Evolutionary conservation across 2,113 vertebrate species (phyloP), one percentile per base, ranked within the genome.

Genomic region (Colaptes auratus): DNA sequence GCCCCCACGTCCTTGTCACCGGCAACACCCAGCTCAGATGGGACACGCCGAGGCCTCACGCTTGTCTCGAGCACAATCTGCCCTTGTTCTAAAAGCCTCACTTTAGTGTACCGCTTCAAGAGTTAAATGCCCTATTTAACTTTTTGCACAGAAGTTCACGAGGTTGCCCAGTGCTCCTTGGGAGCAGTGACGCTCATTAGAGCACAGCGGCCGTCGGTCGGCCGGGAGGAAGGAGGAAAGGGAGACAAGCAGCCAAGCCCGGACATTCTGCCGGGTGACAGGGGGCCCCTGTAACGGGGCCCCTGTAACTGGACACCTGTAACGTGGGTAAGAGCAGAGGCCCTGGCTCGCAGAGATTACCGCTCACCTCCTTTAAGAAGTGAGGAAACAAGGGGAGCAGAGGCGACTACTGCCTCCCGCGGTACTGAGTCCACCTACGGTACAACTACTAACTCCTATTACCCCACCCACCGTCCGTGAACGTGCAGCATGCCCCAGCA

Each of bases 401-500:
- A 1, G 19, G 23, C 65, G 7, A 24, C 27, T 30, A 17, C 16
- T 31, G 20, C 4, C n/a, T 36, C 5, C 46, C 33, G 4, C 46
- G 6, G 4, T 11, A 3, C 31, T 21, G 3, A 12, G 7, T 16
- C 16, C 28, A 10, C 28, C 15, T n/a, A n/a, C 31, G 12, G 4
- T 4, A 12, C 12, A 20, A 33, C 33, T 24, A 12, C 5, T 13
- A 13, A 11, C 23, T 12, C 3, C 24, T 11, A 23, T 7, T 13
- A 7, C 23, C 23, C 35, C 5, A 1, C 6, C 28, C 5, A 0
- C 18, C 8, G 0, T 15, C 35, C 5, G 0, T 3, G 0, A n/a
- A 1, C 1, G 0, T 0, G 2, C 9, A 0, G 5, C 17, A 2
- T 3, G 2, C 9, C 15, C 20, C 33, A 0, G 3, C 23, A 8